Evolutionary conservation across 2,888 invertebrate genomes (phyloP), one percentile per base, ranked within the genome.

Genomic region (Sycophila texana): DNA sequence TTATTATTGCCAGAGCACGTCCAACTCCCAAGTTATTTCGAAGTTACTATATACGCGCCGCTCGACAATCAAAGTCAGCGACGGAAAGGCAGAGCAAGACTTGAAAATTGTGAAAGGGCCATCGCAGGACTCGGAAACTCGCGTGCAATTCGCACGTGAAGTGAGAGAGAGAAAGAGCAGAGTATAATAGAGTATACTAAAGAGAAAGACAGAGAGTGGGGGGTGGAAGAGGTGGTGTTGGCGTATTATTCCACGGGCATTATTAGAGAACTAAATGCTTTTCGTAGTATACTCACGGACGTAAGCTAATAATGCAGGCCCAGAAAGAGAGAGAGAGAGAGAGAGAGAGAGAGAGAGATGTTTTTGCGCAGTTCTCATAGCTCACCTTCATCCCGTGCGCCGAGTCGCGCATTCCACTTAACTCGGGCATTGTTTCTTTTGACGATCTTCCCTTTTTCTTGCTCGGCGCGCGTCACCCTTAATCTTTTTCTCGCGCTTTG

Each of bases 221-320:
- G 80, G 82, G 71, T 26, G 26, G 3, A 26, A 26, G 26, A 26
- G 3, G 26, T 3, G 26, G 26, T 26, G 26, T 26, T 26, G 74
- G 67, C 79, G 81, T 83, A 85, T 86, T 85, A 84, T 85, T 83
- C 80, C 77, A 13, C 20, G 70, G 78, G 82, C 82, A 85, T 84
- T 86, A 86, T 85, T 83, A 82, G 79, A 80, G 20, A 39, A 60
- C 79, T 80, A 83, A 85, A 84, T 82, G 83, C 83, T 83, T 77
- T 80, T 83, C 75, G 82, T 84, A 85, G 83, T 83, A 83, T 80
- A 82, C 81, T 74, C 66, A 63, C 60, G 66, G 57, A 57, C 77
- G 72, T 73, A 74, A 81, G 82, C 83, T 83, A 83, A 83, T 86
- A 77, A 74, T 77, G 68, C 61, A 80, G 65, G 53, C 16, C 53